phyloP scores from a whole-genome alignment of 2,113 vertebrate genomes.

The Neolamprologus variostigma region DNA sequence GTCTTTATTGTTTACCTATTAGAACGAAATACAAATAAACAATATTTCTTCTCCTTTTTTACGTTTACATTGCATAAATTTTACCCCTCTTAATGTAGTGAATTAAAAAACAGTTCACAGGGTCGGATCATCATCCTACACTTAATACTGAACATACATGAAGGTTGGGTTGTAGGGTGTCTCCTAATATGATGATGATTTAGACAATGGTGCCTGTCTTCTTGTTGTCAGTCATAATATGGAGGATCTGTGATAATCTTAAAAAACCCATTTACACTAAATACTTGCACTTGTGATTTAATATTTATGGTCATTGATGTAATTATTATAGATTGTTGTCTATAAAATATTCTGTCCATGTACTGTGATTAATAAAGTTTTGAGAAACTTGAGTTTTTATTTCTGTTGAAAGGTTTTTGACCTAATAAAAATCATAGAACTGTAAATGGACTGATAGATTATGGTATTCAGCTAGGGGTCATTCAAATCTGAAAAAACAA shows the following conservation, averaged over 20 bases:
- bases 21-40: not conserved
- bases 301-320: constrained; percentile 39
- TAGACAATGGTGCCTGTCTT: not conserved
- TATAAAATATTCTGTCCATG: constrained; percentile 27
- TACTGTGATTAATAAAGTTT: constrained; percentile 60
- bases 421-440: not conserved
- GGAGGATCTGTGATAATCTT: constrained; percentile 13
- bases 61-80: not conserved
- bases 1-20: not conserved
- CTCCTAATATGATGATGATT: not conserved
- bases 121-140: not conserved
- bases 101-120: not conserved
- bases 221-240: constrained; percentile 27
- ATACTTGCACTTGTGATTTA: constrained; percentile 43
- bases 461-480: not conserved
- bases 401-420: not conserved
- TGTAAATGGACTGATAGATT: not conserved
- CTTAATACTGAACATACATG: not conserved
- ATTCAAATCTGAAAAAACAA: not conserved
- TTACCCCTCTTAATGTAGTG: not conserved
- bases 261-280: not conserved
- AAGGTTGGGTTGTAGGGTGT: not conserved
- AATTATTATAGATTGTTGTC: constrained; percentile 52
- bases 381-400: not conserved
- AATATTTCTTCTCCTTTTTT: not conserved